phyloP scores from a whole-genome alignment of 2,113 vertebrate species.

The Oxyruncus cristatus region DNA sequence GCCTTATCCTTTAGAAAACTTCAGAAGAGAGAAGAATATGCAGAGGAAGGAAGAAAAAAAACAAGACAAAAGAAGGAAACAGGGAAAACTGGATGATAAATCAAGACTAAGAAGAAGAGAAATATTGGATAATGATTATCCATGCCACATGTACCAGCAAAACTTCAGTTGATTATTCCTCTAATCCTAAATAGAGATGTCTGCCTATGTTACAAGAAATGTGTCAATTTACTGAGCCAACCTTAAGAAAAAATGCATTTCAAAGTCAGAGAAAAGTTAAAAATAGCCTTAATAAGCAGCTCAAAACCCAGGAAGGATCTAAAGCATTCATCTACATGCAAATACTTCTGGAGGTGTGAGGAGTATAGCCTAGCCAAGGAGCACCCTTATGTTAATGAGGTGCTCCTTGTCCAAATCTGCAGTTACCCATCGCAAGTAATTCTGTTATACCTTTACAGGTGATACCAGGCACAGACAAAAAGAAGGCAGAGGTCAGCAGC shows the following conservation, averaged over 20 bases:
- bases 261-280: neutral
- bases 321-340: neutral
- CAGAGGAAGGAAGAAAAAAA: neutral
- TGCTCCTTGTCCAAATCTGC: neutral
- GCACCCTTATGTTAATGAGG: too few species aligned
- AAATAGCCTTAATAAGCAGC: neutral
- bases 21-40: neutral
- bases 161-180: neutral
- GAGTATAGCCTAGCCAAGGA: neutral
- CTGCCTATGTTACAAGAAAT: neutral
- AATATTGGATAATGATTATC: neutral
- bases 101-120: neutral
- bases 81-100: neutral
- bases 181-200: neutral
- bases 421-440: neutral
- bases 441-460: neutral
- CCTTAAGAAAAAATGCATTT: neutral
- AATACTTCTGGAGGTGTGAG: neutral
- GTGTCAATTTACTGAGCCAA: neutral
- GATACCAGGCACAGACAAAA: neutral
- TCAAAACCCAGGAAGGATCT: neutral
- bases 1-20: neutral
- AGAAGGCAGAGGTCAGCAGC: neutral
- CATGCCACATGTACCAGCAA: neutral
- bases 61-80: neutral